Percentiles rank a stretch among this genome's conserved stretches.
Conservation (phyloP, 1,140 invertebrate genomes). For the Ericerus pela region DNA sequence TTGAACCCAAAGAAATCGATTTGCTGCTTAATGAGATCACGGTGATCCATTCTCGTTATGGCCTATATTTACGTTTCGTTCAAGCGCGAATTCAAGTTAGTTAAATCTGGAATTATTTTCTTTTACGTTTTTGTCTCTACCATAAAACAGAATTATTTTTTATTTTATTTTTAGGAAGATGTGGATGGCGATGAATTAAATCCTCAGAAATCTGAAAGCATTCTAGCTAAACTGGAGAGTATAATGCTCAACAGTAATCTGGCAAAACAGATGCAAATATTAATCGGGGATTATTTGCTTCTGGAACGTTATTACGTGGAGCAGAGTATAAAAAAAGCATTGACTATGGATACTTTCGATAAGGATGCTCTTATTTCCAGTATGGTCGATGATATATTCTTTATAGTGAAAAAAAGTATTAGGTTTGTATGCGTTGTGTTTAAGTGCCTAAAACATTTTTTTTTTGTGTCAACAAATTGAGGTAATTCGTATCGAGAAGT, state of each 20-base stretch:
- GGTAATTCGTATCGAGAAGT: no score
- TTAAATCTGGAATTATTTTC: no score
- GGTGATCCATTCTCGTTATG: constrained; percentile 73
- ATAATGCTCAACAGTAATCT: constrained; percentile 66
- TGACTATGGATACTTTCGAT: constrained; percentile 61
- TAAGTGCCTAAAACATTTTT: no score
- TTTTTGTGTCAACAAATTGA: no score
- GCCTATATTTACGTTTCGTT: constrained; percentile 75
- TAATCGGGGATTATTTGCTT: constrained; percentile 77
- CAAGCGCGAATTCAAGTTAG: neutral
- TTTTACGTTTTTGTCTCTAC: no score
- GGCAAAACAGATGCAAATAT: constrained; percentile 71
- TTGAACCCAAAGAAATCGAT: constrained; percentile 78
- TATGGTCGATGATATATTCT: constrained; percentile 96
- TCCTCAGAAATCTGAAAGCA: no score
- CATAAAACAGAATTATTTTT: no score
- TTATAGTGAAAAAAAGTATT: constrained; percentile 91
- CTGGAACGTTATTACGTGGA: constrained; percentile 93
- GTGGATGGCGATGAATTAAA: no score
- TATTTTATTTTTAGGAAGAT: no score
- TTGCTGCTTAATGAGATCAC: constrained; percentile 78
- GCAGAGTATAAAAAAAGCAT: constrained; percentile 87
- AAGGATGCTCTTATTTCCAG: constrained; percentile 64
- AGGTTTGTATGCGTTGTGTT: no score
- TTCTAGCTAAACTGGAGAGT: no score